Percentiles rank a stretch among this genome's conserved stretches.
phyloP scores from a whole-genome alignment of 2,888 invertebrate genomes.

The Drosophila nr. perissopoda region DNA sequence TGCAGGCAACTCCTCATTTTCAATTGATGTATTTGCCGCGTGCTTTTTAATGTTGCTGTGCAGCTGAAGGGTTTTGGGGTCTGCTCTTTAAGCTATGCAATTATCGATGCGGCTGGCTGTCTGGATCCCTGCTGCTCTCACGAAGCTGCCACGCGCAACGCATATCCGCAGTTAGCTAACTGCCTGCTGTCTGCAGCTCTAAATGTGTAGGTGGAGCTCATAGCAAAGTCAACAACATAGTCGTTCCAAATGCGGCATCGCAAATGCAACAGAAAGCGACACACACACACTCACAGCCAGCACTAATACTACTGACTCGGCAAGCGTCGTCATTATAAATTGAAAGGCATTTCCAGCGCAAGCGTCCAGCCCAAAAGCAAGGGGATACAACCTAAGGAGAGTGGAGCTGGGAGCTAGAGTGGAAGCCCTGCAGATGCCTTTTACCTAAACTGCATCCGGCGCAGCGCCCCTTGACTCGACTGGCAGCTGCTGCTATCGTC shows the following conservation, averaged over 20 bases:
- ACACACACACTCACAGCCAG: slow-evolving; percentile 18
- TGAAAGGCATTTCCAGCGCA: slow-evolving; percentile 70
- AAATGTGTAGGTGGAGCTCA: background rate
- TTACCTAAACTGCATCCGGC: slow-evolving; percentile 73
- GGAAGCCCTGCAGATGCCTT: slow-evolving; percentile 37
- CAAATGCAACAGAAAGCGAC: slow-evolving; percentile 66
- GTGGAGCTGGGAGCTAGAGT: background rate
- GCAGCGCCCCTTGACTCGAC: slow-evolving; percentile 23
- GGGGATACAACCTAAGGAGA: slow-evolving; percentile 1
- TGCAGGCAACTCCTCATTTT: slow-evolving; percentile 56
- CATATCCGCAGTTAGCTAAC: slow-evolving; percentile 45
- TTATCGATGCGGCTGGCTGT: slow-evolving; percentile 65
- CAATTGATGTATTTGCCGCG: slow-evolving; percentile 64
- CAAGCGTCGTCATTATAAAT: slow-evolving; percentile 72
- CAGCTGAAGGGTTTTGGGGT: slow-evolving; percentile 2
- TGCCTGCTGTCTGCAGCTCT: slow-evolving; percentile 26
- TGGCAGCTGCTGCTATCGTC: slow-evolving; percentile 48
- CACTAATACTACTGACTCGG: slow-evolving; percentile 31
- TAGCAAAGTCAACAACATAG: slow-evolving; percentile 36
- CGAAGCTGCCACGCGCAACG: slow-evolving; percentile 48
- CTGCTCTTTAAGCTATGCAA: slow-evolving; percentile 67
- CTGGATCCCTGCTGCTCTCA: slow-evolving; percentile 45
- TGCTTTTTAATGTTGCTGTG: slow-evolving; percentile 40
- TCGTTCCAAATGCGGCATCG: slow-evolving; percentile 62
- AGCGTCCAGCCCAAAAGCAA: slow-evolving; percentile 37